Evolutionary conservation across 2,888 invertebrate species (phyloP), one percentile per base, ranked within the genome.

Genomic region (Drosophila meridionalis): DNA sequence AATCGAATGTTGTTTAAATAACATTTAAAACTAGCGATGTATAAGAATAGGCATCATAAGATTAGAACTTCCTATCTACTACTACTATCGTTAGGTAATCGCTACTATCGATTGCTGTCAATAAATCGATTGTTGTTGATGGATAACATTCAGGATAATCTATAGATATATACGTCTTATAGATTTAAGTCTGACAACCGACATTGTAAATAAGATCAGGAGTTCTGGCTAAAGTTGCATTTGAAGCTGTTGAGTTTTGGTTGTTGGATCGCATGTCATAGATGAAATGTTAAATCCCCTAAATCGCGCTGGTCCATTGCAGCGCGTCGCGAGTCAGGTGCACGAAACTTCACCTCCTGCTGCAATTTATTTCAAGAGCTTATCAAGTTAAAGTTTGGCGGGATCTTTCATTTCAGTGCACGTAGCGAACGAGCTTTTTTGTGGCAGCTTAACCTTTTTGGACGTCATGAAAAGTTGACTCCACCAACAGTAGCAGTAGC

Each of bases 321-420:
- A 36, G 42, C n/a, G 42, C 42, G 7, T 3, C 2, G 42, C 42
- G n/a, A 42, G 42, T 42, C 42, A 26, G 12, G 55, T 40, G 65
- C 47, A 11, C 2, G 45, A 14, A 65, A 67, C 50, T 76, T 66
- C 62, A 69, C 69, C 73, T 72, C 70, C 34, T 48, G 53, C 58
- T 69, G 71, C 84, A 74, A 81, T 84, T 81, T 83, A 89, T 87
- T 83, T 83, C 65, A 72, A 73, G 71, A 84, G 85, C 82, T 85
- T 85, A 89, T 84, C 85, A 89, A 89, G 82, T 89, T 87, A 80
- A 87, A 85, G 82, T 85, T 87, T 78, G 70, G 70, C 62, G 77
- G 75, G 69, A 83, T 82, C 77, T 89, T 84, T 79, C 74, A 87
- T 79, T 82, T 67, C 87, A 63, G 62, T 45, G 69, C 83, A 81